phyloP scores from a whole-genome alignment of 2,888 invertebrate species.

The Parelbella ahira region DNA sequence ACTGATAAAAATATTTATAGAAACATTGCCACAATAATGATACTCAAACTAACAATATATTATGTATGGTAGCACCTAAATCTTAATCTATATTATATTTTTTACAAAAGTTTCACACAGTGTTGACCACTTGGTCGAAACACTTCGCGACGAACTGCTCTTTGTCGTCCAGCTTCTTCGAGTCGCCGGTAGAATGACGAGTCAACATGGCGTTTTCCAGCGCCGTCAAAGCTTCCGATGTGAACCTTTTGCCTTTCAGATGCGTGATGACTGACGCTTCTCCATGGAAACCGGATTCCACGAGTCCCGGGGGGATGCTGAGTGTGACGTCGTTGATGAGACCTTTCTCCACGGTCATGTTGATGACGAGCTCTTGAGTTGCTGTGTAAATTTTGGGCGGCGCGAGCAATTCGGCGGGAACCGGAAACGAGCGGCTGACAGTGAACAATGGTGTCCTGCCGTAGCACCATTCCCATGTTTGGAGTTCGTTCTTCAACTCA shows the following conservation, averaged over 20 bases:
- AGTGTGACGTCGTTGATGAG: conserved; percentile 84
- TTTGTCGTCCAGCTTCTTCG: conserved; percentile 69
- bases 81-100: conserved; percentile 11
- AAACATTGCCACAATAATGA: conserved; percentile 29
- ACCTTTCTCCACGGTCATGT: conserved; percentile 83
- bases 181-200: conserved; percentile 50
- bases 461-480: conserved; percentile 93
- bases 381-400: conserved; percentile 58
- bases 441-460: conserved; percentile 93
- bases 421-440: conserved; percentile 83
- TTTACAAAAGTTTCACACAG: conserved; percentile 45
- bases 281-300: conserved; percentile 80
- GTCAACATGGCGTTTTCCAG: conserved; percentile 79
- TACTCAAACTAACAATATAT: conserved; percentile 30
- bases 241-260: conserved; percentile 84
- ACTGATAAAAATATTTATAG: conserved; percentile 32
- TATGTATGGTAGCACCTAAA: conserved; percentile 35
- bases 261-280: conserved; percentile 84
- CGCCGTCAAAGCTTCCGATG: conserved; percentile 81
- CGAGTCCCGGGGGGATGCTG: conserved; percentile 82
- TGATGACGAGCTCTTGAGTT: conserved; percentile 80
- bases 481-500: conserved; percentile 84
- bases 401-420: conserved; percentile 76
- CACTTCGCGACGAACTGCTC: conserved; percentile 83
- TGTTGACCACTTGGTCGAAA: conserved; percentile 82